A percentile compares a stretch with the other conserved stretches of the same genome.
Conservation (phyloP, 2,888 invertebrate species). For the Pocota personata region DNA sequence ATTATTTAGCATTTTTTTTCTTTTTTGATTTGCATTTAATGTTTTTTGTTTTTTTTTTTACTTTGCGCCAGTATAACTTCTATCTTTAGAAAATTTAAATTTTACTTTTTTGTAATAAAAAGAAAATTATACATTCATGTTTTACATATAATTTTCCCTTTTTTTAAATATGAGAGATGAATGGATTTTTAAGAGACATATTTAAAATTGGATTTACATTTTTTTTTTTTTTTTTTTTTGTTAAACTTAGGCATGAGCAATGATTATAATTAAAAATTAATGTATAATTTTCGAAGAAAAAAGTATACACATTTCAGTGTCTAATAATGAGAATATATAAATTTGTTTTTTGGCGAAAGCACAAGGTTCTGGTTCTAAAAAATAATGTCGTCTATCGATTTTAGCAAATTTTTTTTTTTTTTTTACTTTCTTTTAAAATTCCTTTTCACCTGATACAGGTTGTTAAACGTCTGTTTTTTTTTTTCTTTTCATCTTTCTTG, state of each 20-base stretch:
- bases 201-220: background rate
- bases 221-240: background rate
- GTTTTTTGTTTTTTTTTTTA: background rate
- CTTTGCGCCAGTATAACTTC: slow-evolving; percentile 42
- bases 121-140: slow-evolving; percentile 42
- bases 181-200: slow-evolving; percentile 51
- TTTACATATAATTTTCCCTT: slow-evolving; percentile 30
- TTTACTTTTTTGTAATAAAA: background rate
- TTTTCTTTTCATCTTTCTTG: slow-evolving; percentile 38
- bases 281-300: slow-evolving; percentile 3
- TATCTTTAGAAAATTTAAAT: background rate
- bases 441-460: slow-evolving; percentile 73
- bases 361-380: background rate
- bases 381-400: slow-evolving; percentile 8
- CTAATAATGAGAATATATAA: background rate
- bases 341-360: slow-evolving; percentile 21
- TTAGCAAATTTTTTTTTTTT: slow-evolving; percentile 7
- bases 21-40: slow-evolving; percentile 32
- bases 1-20: slow-evolving; percentile 15
- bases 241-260: slow-evolving; percentile 38
- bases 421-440: slow-evolving; percentile 41
- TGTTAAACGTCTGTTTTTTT: slow-evolving; percentile 48
- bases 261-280: slow-evolving; percentile 7
- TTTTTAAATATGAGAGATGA: slow-evolving; percentile 54
- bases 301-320: background rate